Base-by-base conservation (phyloP, 2,888 invertebrate species). In the Homarus gammarus region DNA sequence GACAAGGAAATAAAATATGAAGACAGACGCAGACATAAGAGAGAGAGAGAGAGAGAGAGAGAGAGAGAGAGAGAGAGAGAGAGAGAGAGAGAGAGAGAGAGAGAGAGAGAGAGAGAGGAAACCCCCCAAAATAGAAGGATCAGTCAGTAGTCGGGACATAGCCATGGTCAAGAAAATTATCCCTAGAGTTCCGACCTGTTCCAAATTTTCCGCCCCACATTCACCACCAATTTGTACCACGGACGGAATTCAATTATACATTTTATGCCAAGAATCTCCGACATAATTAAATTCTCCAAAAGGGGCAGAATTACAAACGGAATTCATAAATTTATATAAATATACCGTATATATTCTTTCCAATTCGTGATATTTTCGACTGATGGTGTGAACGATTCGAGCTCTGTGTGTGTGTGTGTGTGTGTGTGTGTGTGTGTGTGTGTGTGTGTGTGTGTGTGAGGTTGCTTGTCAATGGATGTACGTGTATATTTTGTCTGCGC, bases 211-310 rank as follows among this genome's bases (percentile, higher is more conserved):
- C 64, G 8, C n/a, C 64, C 27, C 27, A 64, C 64, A 64, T 64
- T 64, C 64, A 64, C 64, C 27, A 64, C 64, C 64, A 64, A 64
- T 64, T 64, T 64, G 64, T 64, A 27, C 27, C 64, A n/a, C 2
- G 64, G 27, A 64, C 64, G 27, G 27, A 64, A 64, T 64, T 27
- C 64, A 64, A 64, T 64, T 64, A 64, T 64, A 64, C 64, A 64
- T 64, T 64, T 64, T 64, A 64, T 64, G 22, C 27, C 64, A 27
- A 64, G 64, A 64, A 64, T 27, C 64, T 64, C 64, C 64, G 64
- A 64, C 64, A 64, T 64, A 64, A 64, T 64, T 64, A 64, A 64
- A 64, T 64, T 64, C 64, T 64, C 64, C 27, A 64, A 64, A 64
- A 64, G n/a, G n/a, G n/a, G n/a, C 64, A 64, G 64, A 64, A 22